Conservation (phyloP, 2,797 vertebrate species). For the Coluber constrictor region DNA sequence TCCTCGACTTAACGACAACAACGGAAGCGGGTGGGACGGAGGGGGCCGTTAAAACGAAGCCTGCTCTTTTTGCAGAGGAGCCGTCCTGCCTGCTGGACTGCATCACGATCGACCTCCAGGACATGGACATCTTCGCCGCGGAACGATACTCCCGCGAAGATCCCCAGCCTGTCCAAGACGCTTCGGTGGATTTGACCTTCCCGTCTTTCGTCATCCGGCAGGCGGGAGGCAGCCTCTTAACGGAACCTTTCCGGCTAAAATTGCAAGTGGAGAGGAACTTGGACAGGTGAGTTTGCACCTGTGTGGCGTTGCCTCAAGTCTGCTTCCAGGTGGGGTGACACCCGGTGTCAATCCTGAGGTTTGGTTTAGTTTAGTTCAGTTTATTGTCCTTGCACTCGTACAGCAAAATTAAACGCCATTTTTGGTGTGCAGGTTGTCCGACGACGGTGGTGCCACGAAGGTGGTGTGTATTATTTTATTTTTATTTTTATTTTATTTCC, state of each 20-base stretch:
- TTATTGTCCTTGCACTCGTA: no score
- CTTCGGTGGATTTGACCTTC: conserved; percentile 79
- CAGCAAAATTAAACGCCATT: no score
- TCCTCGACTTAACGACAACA: no score
- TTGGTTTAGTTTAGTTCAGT: no score
- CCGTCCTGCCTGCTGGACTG: conserved; percentile 91
- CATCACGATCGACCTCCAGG: conserved; percentile 90
- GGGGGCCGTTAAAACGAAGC: no score
- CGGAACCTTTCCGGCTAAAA: conserved; percentile 86
- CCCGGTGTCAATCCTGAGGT: no score
- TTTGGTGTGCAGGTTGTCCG: no score
- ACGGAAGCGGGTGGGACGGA: no score
- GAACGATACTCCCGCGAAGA: conserved; percentile 74
- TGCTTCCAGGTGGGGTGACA: neutral
- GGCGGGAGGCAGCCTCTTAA: conserved; percentile 85
- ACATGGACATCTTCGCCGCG: conserved; percentile 95
- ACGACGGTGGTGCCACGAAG: no score
- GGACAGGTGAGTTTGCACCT: conserved; percentile 80
- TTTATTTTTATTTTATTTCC: no score
- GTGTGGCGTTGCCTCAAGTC: neutral
- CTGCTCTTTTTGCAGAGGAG: conserved; percentile 70
- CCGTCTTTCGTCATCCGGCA: conserved; percentile 86
- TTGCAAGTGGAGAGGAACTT: conserved; percentile 94
- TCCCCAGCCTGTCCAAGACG: conserved; percentile 60
- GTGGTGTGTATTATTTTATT: no score